Evolutionary conservation across 2,888 invertebrate species (phyloP).

Genomic region (Leucophora obtusa): DNA sequence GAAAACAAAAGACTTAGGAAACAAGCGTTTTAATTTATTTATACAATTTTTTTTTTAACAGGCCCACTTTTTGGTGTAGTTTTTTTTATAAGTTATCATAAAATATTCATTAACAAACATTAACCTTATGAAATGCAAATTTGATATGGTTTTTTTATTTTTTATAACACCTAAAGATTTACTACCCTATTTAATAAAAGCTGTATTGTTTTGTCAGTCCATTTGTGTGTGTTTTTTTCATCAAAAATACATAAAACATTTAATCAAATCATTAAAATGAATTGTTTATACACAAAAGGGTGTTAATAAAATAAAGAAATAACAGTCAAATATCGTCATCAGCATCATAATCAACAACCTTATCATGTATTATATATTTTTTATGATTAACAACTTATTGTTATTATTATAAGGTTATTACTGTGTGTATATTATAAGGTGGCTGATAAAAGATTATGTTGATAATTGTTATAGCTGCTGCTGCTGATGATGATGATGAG

Average conservation of each 20-base stretch:
- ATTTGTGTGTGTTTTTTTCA: background rate
- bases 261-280: constrained; percentile 19
- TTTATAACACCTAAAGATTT: constrained; percentile 14
- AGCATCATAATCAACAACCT: background rate
- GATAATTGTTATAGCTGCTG: background rate
- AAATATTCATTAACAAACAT: background rate
- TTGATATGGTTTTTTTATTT: background rate
- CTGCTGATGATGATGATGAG: constrained; percentile 8
- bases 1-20: constrained; percentile 49
- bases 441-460: constrained; percentile 22
- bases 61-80: constrained; percentile 50
- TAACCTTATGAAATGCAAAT: constrained; percentile 36
- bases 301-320: constrained; percentile 31
- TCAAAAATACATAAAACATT: background rate
- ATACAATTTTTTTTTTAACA: constrained; percentile 23
- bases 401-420: background rate
- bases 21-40: constrained; percentile 34
- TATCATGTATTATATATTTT: constrained; percentile 28
- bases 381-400: constrained; percentile 35
- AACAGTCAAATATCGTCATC: background rate
- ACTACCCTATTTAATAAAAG: background rate
- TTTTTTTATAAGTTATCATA: background rate
- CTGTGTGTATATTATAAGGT: constrained; percentile 7
- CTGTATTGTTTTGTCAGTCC: no score
- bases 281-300: constrained; percentile 39